These are phyloP conservation scores for Agrochola circellaris DNA, from an alignment of 2,888 invertebrate species.

Conservation along the genomic window DNA sequence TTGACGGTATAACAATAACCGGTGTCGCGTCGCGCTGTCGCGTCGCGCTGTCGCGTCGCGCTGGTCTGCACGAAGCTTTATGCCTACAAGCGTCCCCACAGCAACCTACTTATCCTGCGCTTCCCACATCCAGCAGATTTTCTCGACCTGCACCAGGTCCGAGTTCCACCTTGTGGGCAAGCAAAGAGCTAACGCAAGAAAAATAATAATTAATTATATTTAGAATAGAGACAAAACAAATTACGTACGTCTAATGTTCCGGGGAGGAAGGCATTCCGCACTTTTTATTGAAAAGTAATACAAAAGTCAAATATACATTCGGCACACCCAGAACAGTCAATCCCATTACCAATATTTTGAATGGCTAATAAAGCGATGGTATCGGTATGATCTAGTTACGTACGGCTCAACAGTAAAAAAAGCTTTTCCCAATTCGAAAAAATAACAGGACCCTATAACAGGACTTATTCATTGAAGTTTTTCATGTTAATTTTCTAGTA, in stretches of 20 bases:
- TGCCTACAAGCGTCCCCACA: background rate
- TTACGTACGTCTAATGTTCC: background rate
- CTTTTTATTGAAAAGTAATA: background rate
- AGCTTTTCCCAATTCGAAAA: background rate
- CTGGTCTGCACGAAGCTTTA: too few species aligned
- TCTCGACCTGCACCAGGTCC: background rate
- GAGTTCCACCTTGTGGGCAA: background rate
- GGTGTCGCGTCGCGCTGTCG: too few species aligned
- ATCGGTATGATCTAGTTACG: too few species aligned
- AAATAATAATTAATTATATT: too few species aligned
- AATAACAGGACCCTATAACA: too few species aligned
- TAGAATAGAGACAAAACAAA: background rate
- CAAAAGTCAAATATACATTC: background rate
- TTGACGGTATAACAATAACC: too few species aligned
- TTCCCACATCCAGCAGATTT: background rate
- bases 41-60: too few species aligned
- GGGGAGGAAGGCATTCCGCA: background rate
- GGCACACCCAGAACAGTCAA: background rate
- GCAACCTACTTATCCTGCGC: background rate
- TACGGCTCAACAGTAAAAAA: background rate
- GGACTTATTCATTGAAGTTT: background rate
- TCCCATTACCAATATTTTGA: background rate
- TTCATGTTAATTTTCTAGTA: conserved; percentile 66
- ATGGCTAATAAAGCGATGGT: background rate
- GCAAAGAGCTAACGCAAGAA: too few species aligned